Evolutionary conservation across 2,888 invertebrate genomes (phyloP).

Genomic region (Caenorhabditis sp.): DNA sequence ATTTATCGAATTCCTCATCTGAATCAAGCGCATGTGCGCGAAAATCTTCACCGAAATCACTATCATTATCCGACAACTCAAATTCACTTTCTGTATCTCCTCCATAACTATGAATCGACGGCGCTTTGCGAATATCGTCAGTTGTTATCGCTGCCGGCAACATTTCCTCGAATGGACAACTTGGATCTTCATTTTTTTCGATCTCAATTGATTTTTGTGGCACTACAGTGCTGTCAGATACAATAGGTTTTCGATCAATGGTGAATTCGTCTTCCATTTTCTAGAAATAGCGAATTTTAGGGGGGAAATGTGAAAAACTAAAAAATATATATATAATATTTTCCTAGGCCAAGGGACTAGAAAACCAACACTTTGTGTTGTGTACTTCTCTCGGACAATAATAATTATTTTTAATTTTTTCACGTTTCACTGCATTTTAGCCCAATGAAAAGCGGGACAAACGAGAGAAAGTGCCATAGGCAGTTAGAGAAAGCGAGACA

Average conservation of each 20-base stretch:
- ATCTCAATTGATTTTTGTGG: background rate
- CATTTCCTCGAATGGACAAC: background rate
- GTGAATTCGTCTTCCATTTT: background rate
- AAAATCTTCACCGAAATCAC: constrained; percentile 20
- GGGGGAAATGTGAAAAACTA: constrained; percentile 1
- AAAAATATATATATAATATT: background rate
- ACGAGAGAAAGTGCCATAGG: no score
- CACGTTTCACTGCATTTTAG: background rate
- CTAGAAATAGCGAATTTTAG: background rate
- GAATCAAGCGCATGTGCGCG: constrained; percentile 12
- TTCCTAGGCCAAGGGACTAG: constrained; percentile 4
- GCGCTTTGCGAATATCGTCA: constrained; percentile 12
- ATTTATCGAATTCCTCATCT: constrained; percentile 38
- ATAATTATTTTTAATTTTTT: constrained; percentile 4
- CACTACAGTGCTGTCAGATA: background rate
- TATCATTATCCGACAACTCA: constrained; percentile 24
- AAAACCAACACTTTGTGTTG: background rate
- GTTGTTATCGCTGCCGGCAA: background rate
- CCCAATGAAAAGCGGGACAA: constrained; percentile 2
- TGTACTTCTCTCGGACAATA: background rate
- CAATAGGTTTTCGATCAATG: background rate
- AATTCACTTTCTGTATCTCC: constrained; percentile 37
- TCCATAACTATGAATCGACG: constrained; percentile 31
- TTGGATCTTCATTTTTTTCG: background rate
- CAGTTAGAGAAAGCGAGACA: no score